Percentiles rank a stretch among this genome's conserved stretches.
Evolutionary conservation across 2,113 vertebrate species (phyloP).

Genomic region (Chelonoidis abingdonii): DNA sequence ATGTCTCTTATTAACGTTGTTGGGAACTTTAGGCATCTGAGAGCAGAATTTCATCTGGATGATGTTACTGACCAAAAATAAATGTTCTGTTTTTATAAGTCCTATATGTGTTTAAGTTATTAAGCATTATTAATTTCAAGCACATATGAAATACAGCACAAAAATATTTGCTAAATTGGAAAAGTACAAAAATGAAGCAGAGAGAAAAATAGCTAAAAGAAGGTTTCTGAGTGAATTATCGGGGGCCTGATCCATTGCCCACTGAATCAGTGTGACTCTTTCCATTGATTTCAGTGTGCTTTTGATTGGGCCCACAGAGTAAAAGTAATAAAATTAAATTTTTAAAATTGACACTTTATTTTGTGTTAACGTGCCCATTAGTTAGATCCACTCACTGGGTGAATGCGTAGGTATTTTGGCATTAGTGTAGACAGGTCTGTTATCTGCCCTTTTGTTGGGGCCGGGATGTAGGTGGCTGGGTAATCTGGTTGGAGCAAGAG

Average conservation of each 20-base stretch:
- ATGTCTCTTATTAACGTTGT: neutral
- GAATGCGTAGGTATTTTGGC: neutral
- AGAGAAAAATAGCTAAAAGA: neutral
- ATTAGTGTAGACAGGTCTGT: neutral
- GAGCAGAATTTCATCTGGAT: slow-evolving; percentile 29
- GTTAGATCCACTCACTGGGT: neutral
- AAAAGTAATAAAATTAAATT: neutral
- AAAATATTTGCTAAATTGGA: neutral
- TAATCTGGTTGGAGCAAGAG: neutral
- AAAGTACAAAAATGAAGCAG: neutral
- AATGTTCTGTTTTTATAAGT: neutral
- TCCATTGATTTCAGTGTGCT: neutral
- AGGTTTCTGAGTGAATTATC: neutral
- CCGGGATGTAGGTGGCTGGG: neutral
- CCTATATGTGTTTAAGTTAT: neutral
- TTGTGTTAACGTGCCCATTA: neutral
- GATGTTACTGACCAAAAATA: slow-evolving; percentile 7
- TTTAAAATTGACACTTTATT: neutral
- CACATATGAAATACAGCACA: neutral
- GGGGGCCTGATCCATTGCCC: neutral
- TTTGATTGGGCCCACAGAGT: neutral
- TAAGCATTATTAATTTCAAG: slow-evolving; percentile 1
- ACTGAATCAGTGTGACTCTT: neutral
- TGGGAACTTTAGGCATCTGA: slow-evolving; percentile 9
- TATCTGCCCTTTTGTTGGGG: neutral